Conservation (phyloP, 2,888 invertebrate genomes). For the Cheilosia scutellata region DNA sequence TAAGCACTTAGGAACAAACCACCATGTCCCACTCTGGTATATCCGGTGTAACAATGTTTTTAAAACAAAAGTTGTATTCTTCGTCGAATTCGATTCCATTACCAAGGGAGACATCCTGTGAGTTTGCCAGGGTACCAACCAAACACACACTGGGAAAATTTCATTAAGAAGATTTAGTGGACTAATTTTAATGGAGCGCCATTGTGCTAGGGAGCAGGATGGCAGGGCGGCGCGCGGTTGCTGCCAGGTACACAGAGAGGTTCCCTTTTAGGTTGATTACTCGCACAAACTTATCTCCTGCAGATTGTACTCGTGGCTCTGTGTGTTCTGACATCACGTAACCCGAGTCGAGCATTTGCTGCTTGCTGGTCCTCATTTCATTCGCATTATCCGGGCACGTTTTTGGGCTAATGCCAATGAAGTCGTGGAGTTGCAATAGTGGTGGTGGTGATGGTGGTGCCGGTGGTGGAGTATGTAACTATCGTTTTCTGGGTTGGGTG, state of each 20-base stretch:
- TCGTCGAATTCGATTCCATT: slow-evolving; percentile 8
- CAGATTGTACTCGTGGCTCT: slow-evolving; percentile 7
- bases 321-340: slow-evolving; percentile 49
- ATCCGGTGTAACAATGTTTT: slow-evolving; percentile 10
- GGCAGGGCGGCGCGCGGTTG: background rate
- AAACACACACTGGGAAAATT: slow-evolving; percentile 61
- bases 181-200: slow-evolving; percentile 68
- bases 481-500: slow-evolving; percentile 29
- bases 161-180: slow-evolving; percentile 72
- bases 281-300: slow-evolving; percentile 51
- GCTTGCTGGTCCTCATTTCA: slow-evolving; percentile 28
- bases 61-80: background rate
- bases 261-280: slow-evolving; percentile 66
- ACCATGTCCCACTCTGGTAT: background rate
- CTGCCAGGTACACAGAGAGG: background rate
- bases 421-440: slow-evolving; percentile 4
- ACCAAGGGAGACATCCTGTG: slow-evolving; percentile 17
- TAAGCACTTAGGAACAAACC: slow-evolving; percentile 6
- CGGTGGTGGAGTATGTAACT: slow-evolving; percentile 46
- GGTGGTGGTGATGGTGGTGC: no score
- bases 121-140: background rate
- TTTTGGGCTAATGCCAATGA: slow-evolving; percentile 59
- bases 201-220: background rate
- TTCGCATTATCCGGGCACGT: slow-evolving; percentile 65
- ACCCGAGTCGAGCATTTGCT: slow-evolving; percentile 30